Conservation (phyloP, 2,113 vertebrate genomes). For the Mustelus asterias region DNA sequence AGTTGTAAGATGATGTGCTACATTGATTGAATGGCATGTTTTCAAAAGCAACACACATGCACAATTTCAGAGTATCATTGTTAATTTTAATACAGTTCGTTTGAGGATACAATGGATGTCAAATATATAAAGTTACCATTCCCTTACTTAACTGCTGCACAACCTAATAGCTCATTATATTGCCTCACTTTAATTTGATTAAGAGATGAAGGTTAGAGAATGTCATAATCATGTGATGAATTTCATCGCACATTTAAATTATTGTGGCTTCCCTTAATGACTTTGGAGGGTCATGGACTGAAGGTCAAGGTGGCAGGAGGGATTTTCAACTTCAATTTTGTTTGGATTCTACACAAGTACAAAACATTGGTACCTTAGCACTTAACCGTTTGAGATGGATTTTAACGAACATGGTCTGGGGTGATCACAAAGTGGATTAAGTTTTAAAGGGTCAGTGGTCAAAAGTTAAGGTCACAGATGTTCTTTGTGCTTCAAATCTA, state of each 20-base stretch:
- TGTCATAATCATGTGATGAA: background rate
- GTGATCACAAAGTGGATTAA: background rate
- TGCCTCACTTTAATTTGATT: background rate
- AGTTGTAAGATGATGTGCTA: background rate
- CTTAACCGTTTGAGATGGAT: background rate
- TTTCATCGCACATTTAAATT: background rate
- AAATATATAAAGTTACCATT: background rate
- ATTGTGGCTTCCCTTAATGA: background rate
- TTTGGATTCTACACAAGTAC: background rate
- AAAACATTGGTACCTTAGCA: background rate
- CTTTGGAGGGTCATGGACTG: background rate
- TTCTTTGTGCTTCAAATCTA: slow-evolving; percentile 12
- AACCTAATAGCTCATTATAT: background rate
- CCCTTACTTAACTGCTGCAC: background rate
- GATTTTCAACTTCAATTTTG: background rate
- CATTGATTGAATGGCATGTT: background rate
- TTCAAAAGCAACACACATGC: background rate
- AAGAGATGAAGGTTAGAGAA: background rate
- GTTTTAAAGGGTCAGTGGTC: background rate
- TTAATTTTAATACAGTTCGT: background rate
- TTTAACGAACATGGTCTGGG: background rate
- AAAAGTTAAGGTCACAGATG: slow-evolving; percentile 20
- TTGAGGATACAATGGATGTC: background rate
- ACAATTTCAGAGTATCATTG: background rate
- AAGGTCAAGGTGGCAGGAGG: slow-evolving; percentile 1